A percentile compares a stretch with the other conserved stretches of the same genome.
phyloP scores from a whole-genome alignment of 23 tunicate genomes.

The Oikopleura dioica region DNA sequence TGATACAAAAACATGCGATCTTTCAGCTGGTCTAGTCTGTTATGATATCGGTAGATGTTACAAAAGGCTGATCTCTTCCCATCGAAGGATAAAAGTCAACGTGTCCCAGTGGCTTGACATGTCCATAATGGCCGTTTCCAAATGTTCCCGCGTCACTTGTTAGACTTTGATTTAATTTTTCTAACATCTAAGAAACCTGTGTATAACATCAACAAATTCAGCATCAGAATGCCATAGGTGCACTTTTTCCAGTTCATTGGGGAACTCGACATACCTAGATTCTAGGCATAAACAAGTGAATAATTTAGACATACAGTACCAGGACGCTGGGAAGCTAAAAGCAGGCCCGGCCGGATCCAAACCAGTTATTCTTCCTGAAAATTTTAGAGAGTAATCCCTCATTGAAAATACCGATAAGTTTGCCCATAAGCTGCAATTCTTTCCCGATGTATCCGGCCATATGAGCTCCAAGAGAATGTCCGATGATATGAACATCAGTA shows the following conservation, averaged over 20 bases:
- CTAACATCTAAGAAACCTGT: no score
- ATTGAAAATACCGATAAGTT: no score
- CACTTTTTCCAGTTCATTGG: neutral
- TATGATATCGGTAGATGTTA: no score
- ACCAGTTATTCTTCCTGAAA: neutral
- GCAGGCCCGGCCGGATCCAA: constrained; percentile 12
- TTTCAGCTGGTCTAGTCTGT: no score
- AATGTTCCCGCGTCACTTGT: neutral
- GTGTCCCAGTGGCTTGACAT: neutral
- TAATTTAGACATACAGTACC: no score
- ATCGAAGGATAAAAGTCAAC: constrained; percentile 4
- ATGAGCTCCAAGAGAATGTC: constrained; percentile 9
- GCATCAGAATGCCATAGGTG: constrained; percentile 9
- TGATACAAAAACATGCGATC: no score
- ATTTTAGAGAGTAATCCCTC: no score
- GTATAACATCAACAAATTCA: constrained; percentile 6
- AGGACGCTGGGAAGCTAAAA: neutral
- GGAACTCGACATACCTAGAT: no score
- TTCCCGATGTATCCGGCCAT: constrained; percentile 1
- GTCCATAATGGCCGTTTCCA: constrained; percentile 4
- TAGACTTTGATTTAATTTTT: no score
- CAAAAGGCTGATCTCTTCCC: neutral
- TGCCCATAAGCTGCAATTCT: neutral
- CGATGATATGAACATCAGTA: neutral
- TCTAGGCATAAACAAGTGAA: no score